Base-by-base conservation (phyloP, 2,888 invertebrate species). In the Pycnomerus fuliginosus region DNA sequence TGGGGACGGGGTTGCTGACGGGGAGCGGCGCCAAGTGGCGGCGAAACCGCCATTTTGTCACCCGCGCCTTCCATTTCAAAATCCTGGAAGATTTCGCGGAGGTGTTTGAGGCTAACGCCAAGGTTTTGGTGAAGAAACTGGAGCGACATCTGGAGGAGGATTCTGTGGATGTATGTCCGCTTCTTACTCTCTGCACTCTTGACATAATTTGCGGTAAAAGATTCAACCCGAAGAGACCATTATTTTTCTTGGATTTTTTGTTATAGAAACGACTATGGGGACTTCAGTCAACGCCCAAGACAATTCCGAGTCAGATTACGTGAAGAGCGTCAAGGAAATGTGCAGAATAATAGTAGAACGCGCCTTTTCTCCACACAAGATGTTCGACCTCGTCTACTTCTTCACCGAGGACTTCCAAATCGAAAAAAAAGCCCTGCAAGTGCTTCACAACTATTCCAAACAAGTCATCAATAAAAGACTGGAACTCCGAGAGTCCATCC, bases 31-130 rank as follows among this genome's bases (percentile, higher is more conserved):
- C 30, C 8, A 78, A 76, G 67, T 89, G 88, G 89, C 77, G 76
- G 53, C 68, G 67, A 0, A 78, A 84, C 50, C 76, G 88, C 8
- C 85, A 84, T 62, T 76, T 87, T 50, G 69, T 89, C 29, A 87
- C 87, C 0, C 86, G 87, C 0, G 80, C 87, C 0, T 88, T 87
- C 68, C 87, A 88, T 68, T 87, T 85, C 62, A 82, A 82, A 61
- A 85, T 87, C 41, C 67, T 88, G 32, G 81, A 85, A 60, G 79
- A 83, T 52, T 87, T 85, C 66, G 65, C 85, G 4, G 78, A 80
- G 3, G 77, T 85, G 0, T 86, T 88, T 61, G 79, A 85, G 58
- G 78, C 77, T 36, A 83, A 84, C 50, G 74, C 78, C 14, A 68
- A 71, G 25, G 71, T 80, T 11, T 71, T 88, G 36, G 65, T 79